A percentile compares a stretch with the other conserved stretches of the same genome.
Evolutionary conservation across 2,888 invertebrate species (phyloP).

Genomic region (Tachystola acroxantha): DNA sequence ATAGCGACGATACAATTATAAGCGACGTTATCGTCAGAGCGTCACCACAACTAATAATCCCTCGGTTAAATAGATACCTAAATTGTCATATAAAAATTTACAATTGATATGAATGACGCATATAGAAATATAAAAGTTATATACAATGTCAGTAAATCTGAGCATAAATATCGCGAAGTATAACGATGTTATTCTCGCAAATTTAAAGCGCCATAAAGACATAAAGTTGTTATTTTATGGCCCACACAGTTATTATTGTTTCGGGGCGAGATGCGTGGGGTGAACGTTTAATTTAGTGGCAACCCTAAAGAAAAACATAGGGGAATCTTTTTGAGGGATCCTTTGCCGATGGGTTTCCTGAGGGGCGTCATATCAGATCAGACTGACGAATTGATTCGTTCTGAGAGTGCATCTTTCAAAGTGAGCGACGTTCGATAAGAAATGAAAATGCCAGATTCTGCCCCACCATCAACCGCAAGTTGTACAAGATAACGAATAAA

Average conservation of each 20-base stretch:
- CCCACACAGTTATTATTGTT: conserved; percentile 41
- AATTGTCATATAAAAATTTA: too few species aligned
- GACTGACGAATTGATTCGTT: neutral
- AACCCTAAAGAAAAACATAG: conserved; percentile 39
- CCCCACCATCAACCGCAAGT: too few species aligned
- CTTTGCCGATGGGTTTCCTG: neutral
- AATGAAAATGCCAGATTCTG: too few species aligned
- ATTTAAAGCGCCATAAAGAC: conserved; percentile 10
- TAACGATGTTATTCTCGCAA: neutral
- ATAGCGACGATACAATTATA: too few species aligned
- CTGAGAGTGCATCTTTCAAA: neutral
- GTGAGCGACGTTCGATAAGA: too few species aligned
- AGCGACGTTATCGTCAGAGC: too few species aligned
- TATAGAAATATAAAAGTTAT: too few species aligned
- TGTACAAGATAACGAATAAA: too few species aligned
- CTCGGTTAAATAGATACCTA: too few species aligned
- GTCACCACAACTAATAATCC: too few species aligned
- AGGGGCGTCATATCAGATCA: neutral
- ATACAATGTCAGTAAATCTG: too few species aligned
- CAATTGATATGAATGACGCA: too few species aligned
- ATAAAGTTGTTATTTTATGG: conserved; percentile 31
- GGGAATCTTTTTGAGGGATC: conserved; percentile 18
- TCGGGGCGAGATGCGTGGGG: conserved; percentile 33
- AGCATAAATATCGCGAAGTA: neutral
- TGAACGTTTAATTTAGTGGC: conserved; percentile 34